Conservation (phyloP, 2,888 invertebrate species). For the Synanthedon formicaeformis region DNA sequence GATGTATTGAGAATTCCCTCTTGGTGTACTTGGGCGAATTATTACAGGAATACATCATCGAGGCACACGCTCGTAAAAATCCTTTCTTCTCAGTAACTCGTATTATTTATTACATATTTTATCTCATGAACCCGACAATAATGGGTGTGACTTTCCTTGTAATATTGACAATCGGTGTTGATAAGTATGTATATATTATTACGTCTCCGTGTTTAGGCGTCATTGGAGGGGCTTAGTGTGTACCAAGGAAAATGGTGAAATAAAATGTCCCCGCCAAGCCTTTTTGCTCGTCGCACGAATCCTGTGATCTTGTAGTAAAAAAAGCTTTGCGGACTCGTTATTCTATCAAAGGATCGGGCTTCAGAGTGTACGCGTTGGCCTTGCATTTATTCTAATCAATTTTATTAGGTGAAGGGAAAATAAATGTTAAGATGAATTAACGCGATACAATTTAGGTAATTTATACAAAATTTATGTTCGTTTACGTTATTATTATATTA, state of each 20-base stretch:
- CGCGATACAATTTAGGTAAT: no score
- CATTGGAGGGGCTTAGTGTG: slow-evolving; percentile 6
- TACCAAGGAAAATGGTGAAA: slow-evolving; percentile 7
- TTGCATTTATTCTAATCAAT: neutral
- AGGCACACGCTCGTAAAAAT: neutral
- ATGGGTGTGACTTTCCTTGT: neutral
- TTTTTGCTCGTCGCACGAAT: slow-evolving; percentile 9
- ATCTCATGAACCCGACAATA: neutral
- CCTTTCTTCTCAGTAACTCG: neutral
- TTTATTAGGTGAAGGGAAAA: neutral
- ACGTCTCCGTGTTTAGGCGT: slow-evolving; percentile 6
- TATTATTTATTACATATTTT: neutral
- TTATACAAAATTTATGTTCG: no score
- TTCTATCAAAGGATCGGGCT: slow-evolving; percentile 15
- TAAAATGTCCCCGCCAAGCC: slow-evolving; percentile 12
- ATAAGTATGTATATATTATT: slow-evolving; percentile 1
- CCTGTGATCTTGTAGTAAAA: slow-evolving; percentile 13
- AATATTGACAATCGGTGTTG: neutral
- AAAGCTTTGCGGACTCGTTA: slow-evolving; percentile 13
- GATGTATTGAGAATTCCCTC: neutral
- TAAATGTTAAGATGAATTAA: no score
- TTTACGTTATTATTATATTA: no score
- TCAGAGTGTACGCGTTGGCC: slow-evolving; percentile 7
- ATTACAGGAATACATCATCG: neutral
- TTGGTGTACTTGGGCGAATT: neutral